Base-by-base conservation (phyloP, 2,113 vertebrate genomes). In the Gambusia holbrooki region DNA sequence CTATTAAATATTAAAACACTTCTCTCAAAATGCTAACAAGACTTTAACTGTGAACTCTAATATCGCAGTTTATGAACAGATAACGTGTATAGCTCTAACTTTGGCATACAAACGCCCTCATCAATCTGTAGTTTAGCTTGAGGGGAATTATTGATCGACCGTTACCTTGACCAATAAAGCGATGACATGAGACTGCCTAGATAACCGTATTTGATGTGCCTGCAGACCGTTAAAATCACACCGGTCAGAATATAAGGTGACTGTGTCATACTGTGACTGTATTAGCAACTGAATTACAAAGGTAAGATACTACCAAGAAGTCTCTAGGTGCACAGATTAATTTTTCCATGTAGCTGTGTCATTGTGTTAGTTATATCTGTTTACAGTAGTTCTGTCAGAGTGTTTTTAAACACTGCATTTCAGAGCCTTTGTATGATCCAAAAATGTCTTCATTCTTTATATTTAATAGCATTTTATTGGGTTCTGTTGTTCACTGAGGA, bases 91-190 rank as follows among this genome's bases (percentile, higher is more conserved):
- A 65, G 27, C 12, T 51, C 42, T 2, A 25, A 64, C 51, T 2
- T 30, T 63, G 33, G 19, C 17, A 45, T 19, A 30, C 28, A 69
- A 64, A 29, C 5, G 1, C 42, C 54, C 1, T 0, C 25, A 66
- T 62, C 35, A 28, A 30, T 45, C 54, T 81, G 81, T 60, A 81
- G 72, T 82, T 82, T 74, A 71, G 27, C 64, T 71, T 10, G 1
- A 76, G 25, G 1, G 22, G 42, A 60, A 67, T 22, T 82, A 76
- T 69, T 74, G 77, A 87, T 58, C 13, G 32, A 33, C 32, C 11
- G 62, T 87, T 71, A 72, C 48, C 67, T 73, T 79, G 64, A 77
- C 29, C 51, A 74, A 71, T 78, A 73, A 76, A 81, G 32, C 25
- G 17, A 82, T 80, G 33, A 42, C 51, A 32, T 58, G 66, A 73